Evolutionary conservation across 2,113 vertebrate genomes (phyloP).

Genomic region (Ranitomeya imitator): DNA sequence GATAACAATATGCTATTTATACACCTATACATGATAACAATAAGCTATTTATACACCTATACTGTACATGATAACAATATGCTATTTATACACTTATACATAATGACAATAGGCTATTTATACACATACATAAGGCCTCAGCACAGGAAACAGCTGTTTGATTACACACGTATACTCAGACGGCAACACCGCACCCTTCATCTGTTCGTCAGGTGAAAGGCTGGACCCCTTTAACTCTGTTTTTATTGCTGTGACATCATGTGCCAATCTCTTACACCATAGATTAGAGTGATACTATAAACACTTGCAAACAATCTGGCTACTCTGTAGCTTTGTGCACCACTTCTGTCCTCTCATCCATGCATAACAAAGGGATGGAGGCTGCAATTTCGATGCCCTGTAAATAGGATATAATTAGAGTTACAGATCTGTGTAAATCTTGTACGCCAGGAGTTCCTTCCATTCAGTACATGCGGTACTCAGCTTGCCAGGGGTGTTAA

Average conservation of each 20-base stretch:
- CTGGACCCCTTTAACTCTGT: conserved; percentile 17
- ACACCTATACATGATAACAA: no score
- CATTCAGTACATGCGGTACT: conserved; percentile 58
- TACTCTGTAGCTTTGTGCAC: conserved; percentile 17
- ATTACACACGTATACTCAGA: background rate
- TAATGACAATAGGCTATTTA: background rate
- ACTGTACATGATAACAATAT: no score
- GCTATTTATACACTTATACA: no score
- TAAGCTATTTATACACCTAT: no score
- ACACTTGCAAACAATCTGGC: conserved; percentile 28
- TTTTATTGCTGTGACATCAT: conserved; percentile 30
- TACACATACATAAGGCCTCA: background rate
- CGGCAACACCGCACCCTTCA: background rate
- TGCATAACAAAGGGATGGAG: conserved; percentile 48
- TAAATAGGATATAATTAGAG: conserved; percentile 58
- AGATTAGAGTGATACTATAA: conserved; percentile 29
- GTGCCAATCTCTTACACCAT: conserved; percentile 18
- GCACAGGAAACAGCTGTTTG: background rate
- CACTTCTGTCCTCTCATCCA: conserved; percentile 36
- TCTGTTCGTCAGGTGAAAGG: background rate
- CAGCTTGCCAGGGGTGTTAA: conserved; percentile 58
- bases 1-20: no score
- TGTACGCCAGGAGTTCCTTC: conserved; percentile 56
- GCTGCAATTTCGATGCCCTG: conserved; percentile 40
- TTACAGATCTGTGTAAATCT: conserved; percentile 47